These are phyloP conservation scores for Thunnus thynnus DNA, from an alignment of 2,113 vertebrate genomes.

Conservation along the genomic window DNA sequence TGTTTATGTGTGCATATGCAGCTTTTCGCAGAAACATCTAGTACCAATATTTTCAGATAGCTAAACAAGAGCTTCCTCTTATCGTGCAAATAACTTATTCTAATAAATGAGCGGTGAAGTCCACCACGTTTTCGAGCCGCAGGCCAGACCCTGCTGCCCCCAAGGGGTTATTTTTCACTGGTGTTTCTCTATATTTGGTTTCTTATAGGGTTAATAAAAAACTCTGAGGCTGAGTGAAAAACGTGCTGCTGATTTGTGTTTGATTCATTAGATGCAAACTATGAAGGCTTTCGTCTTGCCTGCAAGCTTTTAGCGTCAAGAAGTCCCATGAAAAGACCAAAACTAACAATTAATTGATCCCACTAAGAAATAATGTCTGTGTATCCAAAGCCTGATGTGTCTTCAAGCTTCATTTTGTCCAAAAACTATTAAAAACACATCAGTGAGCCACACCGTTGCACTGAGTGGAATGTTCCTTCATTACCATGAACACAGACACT, in stretches of 20 bases:
- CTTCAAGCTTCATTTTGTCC: no score
- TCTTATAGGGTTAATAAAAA: neutral
- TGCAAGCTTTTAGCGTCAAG: neutral
- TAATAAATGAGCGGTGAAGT: conserved; percentile 1
- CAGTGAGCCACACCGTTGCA: neutral
- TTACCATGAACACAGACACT: neutral
- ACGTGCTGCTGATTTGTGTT: neutral
- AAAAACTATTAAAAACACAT: no score
- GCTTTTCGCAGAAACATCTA: conserved; percentile 73
- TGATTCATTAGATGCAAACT: neutral
- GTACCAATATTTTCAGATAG: conserved; percentile 54
- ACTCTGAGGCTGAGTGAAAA: neutral
- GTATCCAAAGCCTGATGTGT: no score
- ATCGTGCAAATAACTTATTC: neutral
- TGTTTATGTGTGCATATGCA: conserved; percentile 69
- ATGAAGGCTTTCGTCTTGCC: neutral
- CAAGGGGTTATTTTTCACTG: neutral
- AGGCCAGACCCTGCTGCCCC: neutral
- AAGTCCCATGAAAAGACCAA: neutral
- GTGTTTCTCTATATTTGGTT: neutral
- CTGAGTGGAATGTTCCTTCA: neutral
- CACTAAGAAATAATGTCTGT: no score
- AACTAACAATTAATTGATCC: no score
- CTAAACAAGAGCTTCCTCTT: conserved; percentile 55
- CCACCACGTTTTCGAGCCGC: neutral